Evolutionary conservation across 2,797 vertebrate genomes (phyloP).

Genomic region (Bufotes viridis): DNA sequence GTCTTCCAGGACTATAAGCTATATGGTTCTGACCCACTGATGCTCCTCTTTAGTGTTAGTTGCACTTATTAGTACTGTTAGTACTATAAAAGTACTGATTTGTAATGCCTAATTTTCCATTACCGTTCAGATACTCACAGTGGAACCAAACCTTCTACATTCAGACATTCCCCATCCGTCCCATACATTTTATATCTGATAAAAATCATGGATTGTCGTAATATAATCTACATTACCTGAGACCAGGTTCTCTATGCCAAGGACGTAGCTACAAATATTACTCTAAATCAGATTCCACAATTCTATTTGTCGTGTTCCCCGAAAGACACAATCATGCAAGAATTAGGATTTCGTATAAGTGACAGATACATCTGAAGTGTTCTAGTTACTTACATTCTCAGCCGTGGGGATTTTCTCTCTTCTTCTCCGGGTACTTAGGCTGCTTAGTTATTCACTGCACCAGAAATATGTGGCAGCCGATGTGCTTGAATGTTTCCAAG

Average conservation of each 20-base stretch:
- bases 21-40: neutral
- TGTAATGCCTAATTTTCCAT: neutral
- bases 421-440: conserved; percentile 9
- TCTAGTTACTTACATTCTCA: conserved; percentile 36
- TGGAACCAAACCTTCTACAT: neutral
- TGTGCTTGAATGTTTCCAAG: conserved; percentile 2
- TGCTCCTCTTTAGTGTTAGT: neutral
- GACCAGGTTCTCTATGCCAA: neutral
- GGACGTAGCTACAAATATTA: neutral
- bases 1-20: neutral
- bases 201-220: neutral
- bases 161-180: neutral
- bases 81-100: neutral
- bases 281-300: neutral
- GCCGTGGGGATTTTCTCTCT: neutral
- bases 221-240: neutral
- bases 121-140: neutral
- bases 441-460: conserved; percentile 17
- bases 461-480: conserved; percentile 7
- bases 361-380: neutral
- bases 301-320: neutral
- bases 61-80: neutral
- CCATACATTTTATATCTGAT: neutral
- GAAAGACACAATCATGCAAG: neutral
- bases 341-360: neutral